Evolutionary conservation across 2,113 vertebrate genomes (phyloP), one percentile per base, ranked within the genome.

Genomic region (Ictalurus punctatus): DNA sequence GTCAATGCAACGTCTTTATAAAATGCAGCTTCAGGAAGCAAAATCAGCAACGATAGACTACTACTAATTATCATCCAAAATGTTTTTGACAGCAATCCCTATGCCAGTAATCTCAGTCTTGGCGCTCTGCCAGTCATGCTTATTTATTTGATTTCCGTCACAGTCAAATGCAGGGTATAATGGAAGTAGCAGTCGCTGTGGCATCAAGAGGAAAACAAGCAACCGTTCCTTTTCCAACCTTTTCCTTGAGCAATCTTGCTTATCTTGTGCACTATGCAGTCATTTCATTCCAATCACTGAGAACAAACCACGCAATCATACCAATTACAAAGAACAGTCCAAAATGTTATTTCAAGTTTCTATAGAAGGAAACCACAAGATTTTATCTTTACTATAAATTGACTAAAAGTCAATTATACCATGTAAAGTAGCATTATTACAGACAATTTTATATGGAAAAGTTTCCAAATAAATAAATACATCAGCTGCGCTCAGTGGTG

Each of bases 51-150:
- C 93, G 91, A 94, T 92, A 90, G 92, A 94, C 90, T 92, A 88
- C 90, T 93, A 91, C 92, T 94, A 95, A 96, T 95, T 93, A 95
- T 92, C 93, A 91, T 93, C 92, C 88, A 93, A 93, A 93, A 92
- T 92, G 93, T 92, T 93, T 95, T 93, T 94, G 92, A 95, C 94
- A 93, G 92, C 88, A 91, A 93, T 92, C 92, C 83, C 88, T 91
- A 92, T 91, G 93, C 92, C 90, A 94, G 92, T 92, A 93, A 94
- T 95, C 93, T 90, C 92, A 89, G 91, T 89, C 89, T 79, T 94
- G 94, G 94, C 91, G 40, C 90, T 61, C 90, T 21, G 93, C 93
- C 95, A 94, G 92, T 83, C 37, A 86, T 88, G 92, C 80, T 91
- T 93, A 91, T 92, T 91, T 89, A 92, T 94, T 92, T 94, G 94